These are phyloP conservation scores for Lycopodina hypogea DNA, from an alignment of 37 sponge, comb jelly and placozoan species.

Conservation along the genomic window DNA sequence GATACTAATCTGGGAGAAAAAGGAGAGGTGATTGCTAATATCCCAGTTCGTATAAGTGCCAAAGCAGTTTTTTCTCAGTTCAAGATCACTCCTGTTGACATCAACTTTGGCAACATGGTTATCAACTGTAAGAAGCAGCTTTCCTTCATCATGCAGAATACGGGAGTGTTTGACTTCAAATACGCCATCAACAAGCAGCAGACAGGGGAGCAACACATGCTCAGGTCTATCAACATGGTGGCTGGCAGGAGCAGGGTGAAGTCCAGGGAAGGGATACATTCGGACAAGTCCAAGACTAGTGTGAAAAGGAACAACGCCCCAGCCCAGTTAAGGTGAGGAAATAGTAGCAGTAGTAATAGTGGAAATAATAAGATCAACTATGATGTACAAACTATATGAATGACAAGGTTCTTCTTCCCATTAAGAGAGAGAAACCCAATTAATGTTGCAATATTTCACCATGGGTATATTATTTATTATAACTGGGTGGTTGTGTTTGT, in stretches of 20 bases:
- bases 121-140: constrained; percentile 58
- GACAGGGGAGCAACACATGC: constrained; percentile 32
- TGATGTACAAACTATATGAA: background rate
- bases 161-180: constrained; percentile 95
- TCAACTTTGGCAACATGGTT: constrained; percentile 91
- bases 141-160: constrained; percentile 85
- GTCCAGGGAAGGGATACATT: constrained; percentile 23
- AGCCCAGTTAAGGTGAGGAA: background rate
- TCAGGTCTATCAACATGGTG: constrained; percentile 16
- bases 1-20: constrained; percentile 82
- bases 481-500: too few species aligned
- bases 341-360: background rate
- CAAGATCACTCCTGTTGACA: constrained; percentile 80
- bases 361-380: background rate
- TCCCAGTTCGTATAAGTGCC: constrained; percentile 85
- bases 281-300: background rate
- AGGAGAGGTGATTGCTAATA: constrained; percentile 93
- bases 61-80: constrained; percentile 82
- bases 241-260: constrained; percentile 15
- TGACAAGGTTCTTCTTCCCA: too few species aligned
- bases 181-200: constrained; percentile 80
- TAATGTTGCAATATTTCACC: too few species aligned
- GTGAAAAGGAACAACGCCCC: background rate
- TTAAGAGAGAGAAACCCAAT: too few species aligned
- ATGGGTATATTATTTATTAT: too few species aligned